Conservation (phyloP, 2,888 invertebrate genomes). For the Venustoraphidia nigricollis region DNA sequence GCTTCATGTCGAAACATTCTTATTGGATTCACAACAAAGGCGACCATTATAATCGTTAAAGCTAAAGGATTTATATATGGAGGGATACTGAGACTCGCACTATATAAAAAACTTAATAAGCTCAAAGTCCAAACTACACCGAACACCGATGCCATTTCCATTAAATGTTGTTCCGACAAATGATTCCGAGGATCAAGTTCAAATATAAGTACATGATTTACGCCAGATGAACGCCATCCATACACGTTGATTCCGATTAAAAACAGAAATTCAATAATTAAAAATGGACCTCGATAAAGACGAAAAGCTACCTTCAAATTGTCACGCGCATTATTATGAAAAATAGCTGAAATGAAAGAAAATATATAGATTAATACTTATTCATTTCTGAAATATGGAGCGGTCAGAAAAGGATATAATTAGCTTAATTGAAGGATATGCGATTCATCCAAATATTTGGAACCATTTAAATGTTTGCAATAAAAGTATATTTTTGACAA, state of each 20-base stretch:
- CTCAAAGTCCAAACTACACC: slow-evolving; percentile 61
- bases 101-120: slow-evolving; percentile 48
- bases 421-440: too few species aligned
- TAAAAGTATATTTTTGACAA: too few species aligned
- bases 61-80: slow-evolving; percentile 63
- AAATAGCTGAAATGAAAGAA: slow-evolving; percentile 27
- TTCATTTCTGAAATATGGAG: too few species aligned
- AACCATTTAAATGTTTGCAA: too few species aligned
- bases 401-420: too few species aligned
- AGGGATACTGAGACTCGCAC: slow-evolving; percentile 48
- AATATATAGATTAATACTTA: background rate
- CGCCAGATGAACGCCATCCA: slow-evolving; percentile 68
- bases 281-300: slow-evolving; percentile 63
- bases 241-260: slow-evolving; percentile 68
- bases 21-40: slow-evolving; percentile 62
- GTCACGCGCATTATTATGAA: slow-evolving; percentile 31
- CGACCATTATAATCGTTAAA: slow-evolving; percentile 46
- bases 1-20: slow-evolving; percentile 61
- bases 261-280: slow-evolving; percentile 59
- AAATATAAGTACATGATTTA: slow-evolving; percentile 72
- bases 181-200: slow-evolving; percentile 69
- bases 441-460: too few species aligned
- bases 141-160: slow-evolving; percentile 62
- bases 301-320: slow-evolving; percentile 56
- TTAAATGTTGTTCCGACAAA: slow-evolving; percentile 56